Evolutionary conservation across 2,888 invertebrate genomes (phyloP), one percentile per base, ranked within the genome.

Genomic region (Cheilosia soror): DNA sequence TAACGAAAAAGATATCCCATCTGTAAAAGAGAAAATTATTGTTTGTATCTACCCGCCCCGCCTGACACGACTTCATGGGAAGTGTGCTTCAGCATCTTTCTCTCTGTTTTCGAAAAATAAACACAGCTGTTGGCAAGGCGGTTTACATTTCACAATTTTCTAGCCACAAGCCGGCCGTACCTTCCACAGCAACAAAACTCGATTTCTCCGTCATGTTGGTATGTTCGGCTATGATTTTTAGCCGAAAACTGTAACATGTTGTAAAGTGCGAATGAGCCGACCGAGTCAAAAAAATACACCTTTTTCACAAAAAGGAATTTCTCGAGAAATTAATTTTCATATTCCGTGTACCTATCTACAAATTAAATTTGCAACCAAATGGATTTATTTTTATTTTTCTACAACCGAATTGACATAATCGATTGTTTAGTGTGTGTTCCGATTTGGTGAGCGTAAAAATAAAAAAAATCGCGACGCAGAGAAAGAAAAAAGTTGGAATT

Each of bases 251-350:
- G 75, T 75, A 65, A 71, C 53, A 71, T 71, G 58, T 73, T 77
- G 66, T 77, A 73, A 84, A 75, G 79, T 84, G 83, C 79, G 83
- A 84, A 84, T 75, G 84, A 84, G 80, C 69, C 84, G 84, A 75
- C 69, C 69, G 79, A 75, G 69, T 60, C 60, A 31, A 68, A 49
- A 84, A 76, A 80, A 71, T 69, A 80, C 73, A 76, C 71, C 75
- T 76, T 80, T 84, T 79, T 79, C 75, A 63, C 42, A 65, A 65
- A 71, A 84, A 66, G 65, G 69, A 83, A 79, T 20, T 69, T 69
- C 7, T 29, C 65, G 62, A 60, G 68, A 53, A 57, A 60, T 66
- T 55, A 57, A 60, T 66, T 55, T 65, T 58, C 33, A 69, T 68
- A 65, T 49, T 80, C 76, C 84, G 80, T 80, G 80, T 75, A 71